Conservation (phyloP, 2,113 vertebrate genomes). For the Loxodonta africana region DNA sequence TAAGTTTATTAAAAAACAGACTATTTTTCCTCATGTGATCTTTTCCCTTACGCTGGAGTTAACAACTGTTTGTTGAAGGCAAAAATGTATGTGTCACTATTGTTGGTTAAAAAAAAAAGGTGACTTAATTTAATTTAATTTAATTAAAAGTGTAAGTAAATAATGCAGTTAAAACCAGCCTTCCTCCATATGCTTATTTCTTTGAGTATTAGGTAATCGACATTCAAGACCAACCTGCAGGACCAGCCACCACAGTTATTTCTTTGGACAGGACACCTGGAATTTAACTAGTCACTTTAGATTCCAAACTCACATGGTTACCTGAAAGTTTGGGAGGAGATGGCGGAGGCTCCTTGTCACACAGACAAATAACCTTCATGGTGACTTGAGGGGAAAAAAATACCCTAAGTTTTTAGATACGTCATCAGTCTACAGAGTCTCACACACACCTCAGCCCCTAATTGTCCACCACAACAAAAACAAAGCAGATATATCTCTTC, state of each 20-base stretch:
- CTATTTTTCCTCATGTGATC: not conserved
- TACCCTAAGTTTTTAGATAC: not conserved
- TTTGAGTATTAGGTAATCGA: not conserved
- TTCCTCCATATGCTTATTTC: not conserved
- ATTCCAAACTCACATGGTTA: not conserved
- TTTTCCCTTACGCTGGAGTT: not conserved
- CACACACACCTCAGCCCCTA: not conserved
- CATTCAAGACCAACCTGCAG: not conserved
- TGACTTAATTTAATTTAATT: slow-evolving; percentile 3
- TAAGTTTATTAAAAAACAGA: not conserved
- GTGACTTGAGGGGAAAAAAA: not conserved
- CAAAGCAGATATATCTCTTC: not conserved
- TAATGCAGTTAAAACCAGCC: not conserved
- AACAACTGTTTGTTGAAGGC: not conserved
- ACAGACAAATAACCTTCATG: not conserved
- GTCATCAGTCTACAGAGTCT: not conserved
- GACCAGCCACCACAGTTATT: not conserved
- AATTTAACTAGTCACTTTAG: not conserved
- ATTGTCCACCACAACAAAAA: not conserved
- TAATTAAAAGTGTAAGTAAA: slow-evolving; percentile 30
- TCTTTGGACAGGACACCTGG: not conserved
- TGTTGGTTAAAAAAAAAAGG: not conserved
- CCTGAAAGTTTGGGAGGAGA: not conserved
- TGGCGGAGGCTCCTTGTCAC: not conserved
- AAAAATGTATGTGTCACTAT: not conserved